Evolutionary conservation across 2,113 vertebrate genomes (phyloP).

Genomic region (Cardinalis cardinalis): DNA sequence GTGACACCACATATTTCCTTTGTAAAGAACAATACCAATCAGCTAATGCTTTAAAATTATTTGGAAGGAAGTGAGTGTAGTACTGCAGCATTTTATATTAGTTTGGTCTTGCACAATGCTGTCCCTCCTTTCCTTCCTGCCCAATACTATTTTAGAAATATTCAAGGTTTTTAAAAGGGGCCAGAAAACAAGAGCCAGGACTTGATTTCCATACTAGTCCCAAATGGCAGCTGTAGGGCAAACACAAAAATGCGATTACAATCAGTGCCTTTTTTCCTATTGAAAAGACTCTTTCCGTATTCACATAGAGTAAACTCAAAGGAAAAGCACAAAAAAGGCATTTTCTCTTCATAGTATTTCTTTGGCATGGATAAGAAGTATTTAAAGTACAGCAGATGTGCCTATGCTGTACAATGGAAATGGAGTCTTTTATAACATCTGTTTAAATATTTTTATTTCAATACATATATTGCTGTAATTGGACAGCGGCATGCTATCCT

Average conservation of each 20-base stretch:
- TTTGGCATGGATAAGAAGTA: slow-evolving; percentile 21
- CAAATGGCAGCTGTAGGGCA: slow-evolving; percentile 1
- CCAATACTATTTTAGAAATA: background rate
- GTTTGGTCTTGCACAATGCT: background rate
- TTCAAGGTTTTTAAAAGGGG: background rate
- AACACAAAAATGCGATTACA: slow-evolving; percentile 7
- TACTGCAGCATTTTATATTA: background rate
- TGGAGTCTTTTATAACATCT: background rate
- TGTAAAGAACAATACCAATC: background rate
- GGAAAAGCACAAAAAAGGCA: slow-evolving; percentile 25
- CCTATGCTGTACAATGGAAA: slow-evolving; percentile 1
- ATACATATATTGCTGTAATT: background rate
- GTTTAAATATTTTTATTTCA: slow-evolving; percentile 30
- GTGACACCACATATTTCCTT: background rate
- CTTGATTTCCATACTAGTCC: slow-evolving; percentile 2
- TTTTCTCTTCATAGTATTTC: slow-evolving; percentile 6
- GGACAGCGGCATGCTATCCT: background rate
- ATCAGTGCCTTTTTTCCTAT: slow-evolving; percentile 18
- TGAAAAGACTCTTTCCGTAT: background rate
- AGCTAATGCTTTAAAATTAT: background rate
- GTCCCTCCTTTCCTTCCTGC: slow-evolving; percentile 3
- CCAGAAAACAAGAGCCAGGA: background rate
- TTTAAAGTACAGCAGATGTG: slow-evolving; percentile 36
- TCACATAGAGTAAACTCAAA: slow-evolving; percentile 38
- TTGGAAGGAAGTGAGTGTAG: background rate